Base-by-base conservation (phyloP, 2,888 invertebrate genomes). In the Lysandra coridon region DNA sequence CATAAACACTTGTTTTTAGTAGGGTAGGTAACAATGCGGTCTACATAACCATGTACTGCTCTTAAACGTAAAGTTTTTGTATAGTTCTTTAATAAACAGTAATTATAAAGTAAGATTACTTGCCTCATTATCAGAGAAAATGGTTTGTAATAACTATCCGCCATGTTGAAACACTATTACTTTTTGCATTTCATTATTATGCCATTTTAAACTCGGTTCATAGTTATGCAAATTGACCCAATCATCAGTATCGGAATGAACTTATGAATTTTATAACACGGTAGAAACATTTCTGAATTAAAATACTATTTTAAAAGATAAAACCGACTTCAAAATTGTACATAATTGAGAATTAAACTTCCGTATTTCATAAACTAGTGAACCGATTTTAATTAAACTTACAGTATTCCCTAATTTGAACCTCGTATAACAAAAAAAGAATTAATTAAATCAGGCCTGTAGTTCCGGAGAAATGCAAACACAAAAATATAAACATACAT, bases 221-320 rank as follows among this genome's bases (percentile, higher is more conserved):
- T 37, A 69, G 69, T 69, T 69, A 69, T 75, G 75, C 75, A 44
- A 75, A 75, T 75, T 75, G 44, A 75, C 23, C 49, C 44, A 75
- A 75, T 44, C 75, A 75, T 40, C 49, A 44, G n/a, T 75, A 75
- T 49, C 23, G 49, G 10, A 75, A 75, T 49, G 44, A 44, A 75
- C 44, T 75, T 75, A 49, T 40, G 75, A 75, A 75, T 75, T 49
- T 75, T 75, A 49, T 49, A 40, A 75, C 49, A 17, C 37, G 14
- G 75, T 49, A n/a, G 44, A 75, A 75, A 75, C 30, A 74, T 74
- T 23, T 44, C 44, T 44, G 75, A 14, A 33, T 69, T 69, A 69
- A 75, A 44, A 49, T 49, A 49, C 2, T 49, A 49, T 49, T 49
- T 10, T 49, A 49, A 49, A 49, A 49, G 49, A 49, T 49, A 49